These are phyloP conservation scores for Spermophilus dauricus DNA, from an alignment of 2,113 vertebrate species.

Conservation along the genomic window DNA sequence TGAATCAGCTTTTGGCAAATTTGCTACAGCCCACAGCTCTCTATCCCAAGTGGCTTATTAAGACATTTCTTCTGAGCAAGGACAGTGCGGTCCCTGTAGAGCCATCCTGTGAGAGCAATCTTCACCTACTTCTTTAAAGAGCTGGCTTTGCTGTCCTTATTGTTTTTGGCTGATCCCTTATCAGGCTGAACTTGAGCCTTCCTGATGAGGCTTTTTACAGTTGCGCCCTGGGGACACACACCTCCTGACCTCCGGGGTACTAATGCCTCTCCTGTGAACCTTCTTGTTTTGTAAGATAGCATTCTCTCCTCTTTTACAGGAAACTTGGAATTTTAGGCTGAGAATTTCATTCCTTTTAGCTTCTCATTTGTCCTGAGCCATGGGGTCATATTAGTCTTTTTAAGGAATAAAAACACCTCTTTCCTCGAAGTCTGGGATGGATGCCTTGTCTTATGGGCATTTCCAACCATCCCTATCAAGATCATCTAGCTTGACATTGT, in stretches of 20 bases:
- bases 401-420: background rate
- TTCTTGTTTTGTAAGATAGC: background rate
- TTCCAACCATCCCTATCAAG: background rate
- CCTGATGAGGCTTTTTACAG: background rate
- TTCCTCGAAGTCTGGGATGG: background rate
- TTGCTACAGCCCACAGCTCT: background rate
- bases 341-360: background rate
- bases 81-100: background rate
- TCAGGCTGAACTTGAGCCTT: background rate
- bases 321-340: background rate
- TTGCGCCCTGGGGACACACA: background rate
- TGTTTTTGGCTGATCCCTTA: background rate
- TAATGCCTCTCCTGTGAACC: background rate
- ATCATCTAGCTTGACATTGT: background rate
- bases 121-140: background rate
- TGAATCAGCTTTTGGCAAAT: slow-evolving; percentile 35
- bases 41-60: slow-evolving; percentile 33
- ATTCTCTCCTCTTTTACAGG: background rate
- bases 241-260: background rate
- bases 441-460: background rate
- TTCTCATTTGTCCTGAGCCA: background rate
- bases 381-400: background rate
- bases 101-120: background rate
- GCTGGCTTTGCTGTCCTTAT: background rate
- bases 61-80: slow-evolving; percentile 10